Conservation (phyloP, 2,797 vertebrate species). For the Coregonus suidteri region DNA sequence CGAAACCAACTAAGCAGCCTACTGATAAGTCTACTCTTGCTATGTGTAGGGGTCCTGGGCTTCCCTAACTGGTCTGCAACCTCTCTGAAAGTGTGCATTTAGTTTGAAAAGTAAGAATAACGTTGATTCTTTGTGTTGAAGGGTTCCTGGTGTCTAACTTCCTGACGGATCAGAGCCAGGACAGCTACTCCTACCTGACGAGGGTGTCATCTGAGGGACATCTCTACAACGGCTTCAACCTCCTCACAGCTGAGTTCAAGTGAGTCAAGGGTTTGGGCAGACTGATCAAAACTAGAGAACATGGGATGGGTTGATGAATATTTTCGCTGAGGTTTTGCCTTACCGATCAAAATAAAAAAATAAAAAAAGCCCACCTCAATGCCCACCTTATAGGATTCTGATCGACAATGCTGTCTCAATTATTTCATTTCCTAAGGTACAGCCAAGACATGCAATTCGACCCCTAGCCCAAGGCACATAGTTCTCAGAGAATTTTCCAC, state of each 20-base stretch:
- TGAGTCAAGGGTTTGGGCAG: slow-evolving; percentile 65
- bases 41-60: neutral
- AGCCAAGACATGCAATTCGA: neutral
- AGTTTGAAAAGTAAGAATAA: neutral
- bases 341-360: too few species aligned
- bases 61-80: neutral
- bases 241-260: slow-evolving; percentile 94
- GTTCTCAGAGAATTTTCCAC: neutral
- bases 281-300: neutral
- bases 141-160: slow-evolving; percentile 92
- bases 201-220: slow-evolving; percentile 89
- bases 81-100: neutral
- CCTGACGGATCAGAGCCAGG: slow-evolving; percentile 81
- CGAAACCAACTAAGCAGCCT: neutral
- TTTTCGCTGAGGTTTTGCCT: neutral
- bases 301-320: neutral
- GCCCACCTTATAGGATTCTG: neutral
- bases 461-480: neutral
- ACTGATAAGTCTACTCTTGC: neutral
- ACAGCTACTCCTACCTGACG: slow-evolving; percentile 92
- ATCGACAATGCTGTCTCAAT: neutral
- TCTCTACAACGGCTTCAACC: slow-evolving; percentile 96
- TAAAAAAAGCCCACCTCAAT: too few species aligned
- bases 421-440: neutral
- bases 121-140: slow-evolving; percentile 49